Base-by-base conservation (phyloP, 1,140 invertebrate species). In the Wiebesia pumilae region DNA sequence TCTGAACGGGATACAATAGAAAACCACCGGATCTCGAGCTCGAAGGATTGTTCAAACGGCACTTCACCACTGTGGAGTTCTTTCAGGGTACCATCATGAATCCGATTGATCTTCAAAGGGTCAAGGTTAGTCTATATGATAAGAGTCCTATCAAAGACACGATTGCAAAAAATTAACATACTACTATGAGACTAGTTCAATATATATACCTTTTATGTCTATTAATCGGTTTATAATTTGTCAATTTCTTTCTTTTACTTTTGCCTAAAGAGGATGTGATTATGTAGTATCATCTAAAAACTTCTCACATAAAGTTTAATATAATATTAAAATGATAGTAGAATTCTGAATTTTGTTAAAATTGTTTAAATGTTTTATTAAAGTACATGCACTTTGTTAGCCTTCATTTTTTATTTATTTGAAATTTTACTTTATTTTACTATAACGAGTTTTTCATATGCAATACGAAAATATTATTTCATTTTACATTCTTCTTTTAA, bases 81-180 rank as follows among this genome's bases (percentile, higher is more conserved):
- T 99, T 99, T 96, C 98, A 99, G 96, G 99, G 98, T 94, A 99
- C 98, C 95, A 99, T 99, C 94, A 99, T 99, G 99, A 99, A 99
- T 95, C 98, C 98, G 93, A 99, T 99, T 95, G 98, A 99, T 95
- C 97, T 99, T 88, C 98, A 99, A 95, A 96, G 98, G 95, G 98
- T 99, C 91, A 99, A 99, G 97, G 98, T 99, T 97, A 97, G 95
- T 94, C 75, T 38, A 89, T 65, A 58, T 30, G 33, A 81, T 81
- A 78, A 75, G 9, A 86, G 35, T 43, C 54, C 10, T 1, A 85
- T 85, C 81, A 67, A 71, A 81, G 81, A 88, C 87, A 87, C 87
- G 83, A 89, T 90, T 88, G 83, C 89, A 88, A 88, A 78, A 87
- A 89, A 90, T 87, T 54, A 79, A 73, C 67, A 40, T 85, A 33